These are phyloP conservation scores for Meta bourneti DNA, from an alignment of 2,888 invertebrate genomes.

Conservation along the genomic window DNA sequence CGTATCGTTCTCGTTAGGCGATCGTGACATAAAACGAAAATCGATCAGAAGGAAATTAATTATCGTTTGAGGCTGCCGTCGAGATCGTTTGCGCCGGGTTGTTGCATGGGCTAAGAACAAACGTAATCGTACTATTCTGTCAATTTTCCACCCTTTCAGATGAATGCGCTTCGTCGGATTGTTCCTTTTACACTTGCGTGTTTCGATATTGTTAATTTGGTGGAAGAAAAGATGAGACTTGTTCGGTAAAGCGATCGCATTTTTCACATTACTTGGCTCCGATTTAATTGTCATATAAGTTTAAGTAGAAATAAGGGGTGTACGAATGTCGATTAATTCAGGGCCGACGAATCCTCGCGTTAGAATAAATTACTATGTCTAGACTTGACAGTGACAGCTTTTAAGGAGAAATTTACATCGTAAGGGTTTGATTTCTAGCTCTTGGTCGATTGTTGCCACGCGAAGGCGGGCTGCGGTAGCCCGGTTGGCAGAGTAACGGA, in stretches of 20 bases:
- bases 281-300: background rate
- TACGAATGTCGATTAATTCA: background rate
- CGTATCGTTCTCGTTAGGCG: conserved; percentile 16
- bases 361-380: no score
- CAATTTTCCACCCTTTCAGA: background rate
- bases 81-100: background rate
- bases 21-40: conserved; percentile 19
- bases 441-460: no score
- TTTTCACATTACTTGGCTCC: background rate
- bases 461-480: no score
- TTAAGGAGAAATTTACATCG: no score
- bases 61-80: conserved; percentile 3
- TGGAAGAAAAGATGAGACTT: background rate
- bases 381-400: no score
- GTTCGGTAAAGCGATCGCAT: background rate
- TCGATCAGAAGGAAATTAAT: conserved; percentile 32
- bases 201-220: background rate
- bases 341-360: no score
- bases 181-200: background rate
- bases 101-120: conserved; percentile 1
- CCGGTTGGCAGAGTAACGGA: no score
- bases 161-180: background rate
- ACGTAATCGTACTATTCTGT: background rate
- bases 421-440: no score
- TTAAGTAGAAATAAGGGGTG: background rate